Evolutionary conservation across 2,888 invertebrate species (phyloP).

Genomic region (Harpalus rubripes): DNA sequence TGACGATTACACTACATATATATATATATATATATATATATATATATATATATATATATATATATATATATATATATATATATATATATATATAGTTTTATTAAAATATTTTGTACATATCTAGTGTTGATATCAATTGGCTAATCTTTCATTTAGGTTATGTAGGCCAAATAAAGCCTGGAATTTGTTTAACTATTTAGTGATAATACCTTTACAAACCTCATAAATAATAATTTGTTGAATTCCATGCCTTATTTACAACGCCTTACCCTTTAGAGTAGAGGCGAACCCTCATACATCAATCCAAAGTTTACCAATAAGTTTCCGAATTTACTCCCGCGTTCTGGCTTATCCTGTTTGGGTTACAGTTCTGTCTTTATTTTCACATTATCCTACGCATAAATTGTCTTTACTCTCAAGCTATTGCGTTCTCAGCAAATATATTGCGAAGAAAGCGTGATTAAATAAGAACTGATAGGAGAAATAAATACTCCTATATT

Average conservation of each 20-base stretch:
- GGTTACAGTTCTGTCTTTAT: slow-evolving; percentile 38
- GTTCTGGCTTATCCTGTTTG: slow-evolving; percentile 13
- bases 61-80: too few relatives aligned
- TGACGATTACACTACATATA: too few relatives aligned
- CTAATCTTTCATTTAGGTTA: background rate
- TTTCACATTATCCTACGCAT: slow-evolving; percentile 44
- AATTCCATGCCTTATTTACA: slow-evolving; percentile 24
- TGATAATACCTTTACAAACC: slow-evolving; percentile 8
- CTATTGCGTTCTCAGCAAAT: background rate
- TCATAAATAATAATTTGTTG: slow-evolving; percentile 15
- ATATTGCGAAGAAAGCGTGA: slow-evolving; percentile 41
- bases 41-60: too few relatives aligned
- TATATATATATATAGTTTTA: too few relatives aligned
- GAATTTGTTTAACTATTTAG: background rate
- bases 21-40: too few relatives aligned
- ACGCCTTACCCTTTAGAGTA: background rate
- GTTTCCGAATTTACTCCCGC: slow-evolving; percentile 7
- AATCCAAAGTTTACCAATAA: slow-evolving; percentile 46
- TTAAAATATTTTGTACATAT: too few relatives aligned
- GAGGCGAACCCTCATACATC: slow-evolving; percentile 12
- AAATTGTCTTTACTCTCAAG: slow-evolving; percentile 22
- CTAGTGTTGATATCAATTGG: background rate
- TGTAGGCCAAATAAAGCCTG: background rate
- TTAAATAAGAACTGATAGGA: slow-evolving; percentile 58
- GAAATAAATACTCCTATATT: slow-evolving; percentile 34